phyloP scores from a whole-genome alignment of 1,140 invertebrate genomes.

The Wiebesia pumilae region DNA sequence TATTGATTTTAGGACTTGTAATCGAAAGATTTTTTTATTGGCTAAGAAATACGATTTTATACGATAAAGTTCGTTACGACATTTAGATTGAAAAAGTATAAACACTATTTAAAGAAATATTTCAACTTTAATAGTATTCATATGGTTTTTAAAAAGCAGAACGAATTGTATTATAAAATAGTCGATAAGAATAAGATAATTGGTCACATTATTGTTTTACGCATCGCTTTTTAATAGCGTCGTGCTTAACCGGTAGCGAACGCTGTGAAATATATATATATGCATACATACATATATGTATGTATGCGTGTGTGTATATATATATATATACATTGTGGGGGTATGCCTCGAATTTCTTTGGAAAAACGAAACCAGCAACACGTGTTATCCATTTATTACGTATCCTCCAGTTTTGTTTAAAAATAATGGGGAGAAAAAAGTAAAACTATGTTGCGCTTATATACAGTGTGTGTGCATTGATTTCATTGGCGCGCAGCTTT shows the following conservation, averaged over 20 bases:
- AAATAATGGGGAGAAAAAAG: neutral
- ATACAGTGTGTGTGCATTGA: neutral
- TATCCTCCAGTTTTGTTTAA: neutral
- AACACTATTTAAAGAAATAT: no score
- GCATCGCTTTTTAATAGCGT: neutral
- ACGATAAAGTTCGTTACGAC: no score
- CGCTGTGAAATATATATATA: no score
- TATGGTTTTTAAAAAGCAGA: no score
- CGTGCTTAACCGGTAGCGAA: neutral
- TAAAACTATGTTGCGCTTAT: neutral
- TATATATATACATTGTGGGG: neutral
- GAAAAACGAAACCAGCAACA: constrained; percentile 31
- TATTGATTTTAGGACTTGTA: no score
- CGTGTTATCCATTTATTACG: constrained; percentile 2
- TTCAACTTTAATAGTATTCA: no score
- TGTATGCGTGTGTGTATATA: no score
- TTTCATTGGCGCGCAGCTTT: neutral
- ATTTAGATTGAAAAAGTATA: no score
- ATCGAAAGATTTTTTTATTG: no score
- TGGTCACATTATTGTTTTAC: neutral
- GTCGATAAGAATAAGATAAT: neutral
- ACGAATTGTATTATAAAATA: no score
- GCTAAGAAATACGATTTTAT: no score
- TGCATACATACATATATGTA: no score
- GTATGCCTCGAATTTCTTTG: neutral